Percentiles rank a stretch among this genome's conserved stretches.
These are phyloP conservation scores for Psettodes erumei DNA, from an alignment of 2,113 vertebrate genomes.

Conservation along the genomic window DNA sequence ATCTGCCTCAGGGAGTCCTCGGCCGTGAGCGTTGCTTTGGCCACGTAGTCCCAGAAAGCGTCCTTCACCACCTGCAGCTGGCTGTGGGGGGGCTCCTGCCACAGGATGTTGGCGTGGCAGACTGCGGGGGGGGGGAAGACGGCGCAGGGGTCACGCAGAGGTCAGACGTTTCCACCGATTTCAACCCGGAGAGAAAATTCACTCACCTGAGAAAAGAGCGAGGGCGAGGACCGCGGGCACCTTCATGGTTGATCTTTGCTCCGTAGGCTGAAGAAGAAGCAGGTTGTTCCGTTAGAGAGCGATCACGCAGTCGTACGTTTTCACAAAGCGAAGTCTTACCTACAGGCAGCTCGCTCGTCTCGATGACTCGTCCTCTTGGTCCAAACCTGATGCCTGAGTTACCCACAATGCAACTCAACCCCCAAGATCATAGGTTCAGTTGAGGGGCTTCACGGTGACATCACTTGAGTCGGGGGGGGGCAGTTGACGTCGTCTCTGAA, in stretches of 20 bases:
- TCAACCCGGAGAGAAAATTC: background rate
- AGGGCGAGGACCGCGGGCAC: constrained; percentile 62
- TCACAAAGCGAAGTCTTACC: background rate
- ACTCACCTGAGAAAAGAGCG: constrained; percentile 70
- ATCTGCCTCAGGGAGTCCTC: constrained; percentile 75
- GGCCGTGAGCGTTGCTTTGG: constrained; percentile 67
- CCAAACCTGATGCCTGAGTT: too few species aligned
- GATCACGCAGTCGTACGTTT: background rate
- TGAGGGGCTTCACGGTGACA: too few species aligned
- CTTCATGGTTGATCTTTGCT: constrained; percentile 69
- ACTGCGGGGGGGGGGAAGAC: constrained; percentile 35
- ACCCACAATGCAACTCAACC: too few species aligned
- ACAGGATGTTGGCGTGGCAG: constrained; percentile 77
- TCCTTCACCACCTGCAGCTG: constrained; percentile 75
- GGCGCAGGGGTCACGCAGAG: background rate
- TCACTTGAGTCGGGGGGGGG: too few species aligned
- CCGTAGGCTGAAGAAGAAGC: constrained; percentile 24
- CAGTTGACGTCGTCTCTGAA: too few species aligned
- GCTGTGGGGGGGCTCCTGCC: constrained; percentile 69
- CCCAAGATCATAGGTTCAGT: too few species aligned
- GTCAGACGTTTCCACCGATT: background rate
- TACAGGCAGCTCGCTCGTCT: too few species aligned
- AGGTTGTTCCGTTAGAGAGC: too few species aligned
- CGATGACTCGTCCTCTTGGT: too few species aligned
- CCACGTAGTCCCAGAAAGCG: constrained; percentile 80